Percentiles rank a stretch among this genome's conserved stretches.
These are phyloP conservation scores for human DNA, from an alignment of 2,113 vertebrate species.

Conservation along the genomic window DNA sequence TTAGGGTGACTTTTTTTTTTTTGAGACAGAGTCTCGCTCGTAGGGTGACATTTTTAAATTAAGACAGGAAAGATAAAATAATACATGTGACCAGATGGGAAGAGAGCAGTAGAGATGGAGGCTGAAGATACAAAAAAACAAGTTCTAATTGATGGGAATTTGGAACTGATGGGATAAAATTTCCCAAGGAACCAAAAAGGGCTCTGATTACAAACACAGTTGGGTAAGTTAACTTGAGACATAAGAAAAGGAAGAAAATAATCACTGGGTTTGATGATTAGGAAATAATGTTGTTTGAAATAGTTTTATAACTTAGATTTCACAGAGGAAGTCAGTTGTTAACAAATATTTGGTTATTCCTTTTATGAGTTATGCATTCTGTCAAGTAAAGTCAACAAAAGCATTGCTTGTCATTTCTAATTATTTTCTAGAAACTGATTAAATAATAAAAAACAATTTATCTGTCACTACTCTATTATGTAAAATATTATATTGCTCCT, in stretches of 20 bases:
- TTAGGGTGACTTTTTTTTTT: background rate
- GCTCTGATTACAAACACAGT: background rate
- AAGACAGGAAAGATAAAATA: background rate
- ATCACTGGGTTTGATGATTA: background rate
- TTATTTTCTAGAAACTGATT: conserved; percentile 25
- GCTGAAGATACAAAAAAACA: background rate
- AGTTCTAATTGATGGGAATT: background rate
- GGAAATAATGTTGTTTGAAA: conserved; percentile 49
- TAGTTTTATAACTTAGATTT: background rate
- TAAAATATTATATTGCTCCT: background rate
- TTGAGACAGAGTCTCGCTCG: no score
- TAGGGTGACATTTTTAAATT: background rate
- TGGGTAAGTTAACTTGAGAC: background rate
- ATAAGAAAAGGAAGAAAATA: background rate
- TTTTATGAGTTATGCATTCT: background rate
- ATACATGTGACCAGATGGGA: background rate
- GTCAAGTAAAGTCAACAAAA: background rate
- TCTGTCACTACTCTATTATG: background rate
- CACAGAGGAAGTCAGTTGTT: conserved; percentile 37
- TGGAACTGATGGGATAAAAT: background rate
- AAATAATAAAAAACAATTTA: background rate
- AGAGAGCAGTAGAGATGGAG: background rate
- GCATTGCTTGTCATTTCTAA: background rate
- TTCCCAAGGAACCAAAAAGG: conserved; percentile 35
- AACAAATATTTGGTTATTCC: background rate